A percentile compares a stretch with the other conserved stretches of the same genome.
Evolutionary conservation across 2,113 vertebrate species (phyloP).

Genomic region (Tympanuchus pallidicinctus): DNA sequence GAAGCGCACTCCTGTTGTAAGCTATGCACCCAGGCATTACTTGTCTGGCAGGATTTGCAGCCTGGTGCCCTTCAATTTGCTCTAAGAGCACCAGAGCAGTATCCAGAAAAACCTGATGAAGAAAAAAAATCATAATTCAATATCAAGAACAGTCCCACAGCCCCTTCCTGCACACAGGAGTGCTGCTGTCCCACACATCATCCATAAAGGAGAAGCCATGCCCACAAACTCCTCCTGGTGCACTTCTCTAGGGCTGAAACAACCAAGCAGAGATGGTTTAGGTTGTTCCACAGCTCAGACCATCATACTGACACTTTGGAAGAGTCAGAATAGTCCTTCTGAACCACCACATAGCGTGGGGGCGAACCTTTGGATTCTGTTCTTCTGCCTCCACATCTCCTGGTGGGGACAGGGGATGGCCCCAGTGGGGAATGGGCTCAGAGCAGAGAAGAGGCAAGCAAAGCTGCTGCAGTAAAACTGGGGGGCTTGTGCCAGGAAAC

Average conservation of each 20-base stretch:
- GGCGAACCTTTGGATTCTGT: conserved; percentile 10
- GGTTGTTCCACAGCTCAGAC: neutral
- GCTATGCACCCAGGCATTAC: neutral
- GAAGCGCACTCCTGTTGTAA: neutral
- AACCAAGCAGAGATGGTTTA: neutral
- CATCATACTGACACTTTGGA: neutral
- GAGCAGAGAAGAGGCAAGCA: neutral
- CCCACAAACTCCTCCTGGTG: neutral
- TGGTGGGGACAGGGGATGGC: too few relatives aligned
- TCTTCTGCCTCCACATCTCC: neutral
- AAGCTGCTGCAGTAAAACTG: neutral
- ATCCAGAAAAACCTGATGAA: neutral
- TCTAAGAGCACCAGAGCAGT: neutral
- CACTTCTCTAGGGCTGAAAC: neutral
- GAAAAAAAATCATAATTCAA: neutral
- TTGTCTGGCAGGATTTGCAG: conserved; percentile 32
- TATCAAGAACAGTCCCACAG: neutral
- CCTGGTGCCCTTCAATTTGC: neutral
- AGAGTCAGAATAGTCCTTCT: conserved; percentile 61
- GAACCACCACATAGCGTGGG: conserved; percentile 35
- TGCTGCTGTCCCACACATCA: neutral
- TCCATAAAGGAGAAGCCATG: neutral
- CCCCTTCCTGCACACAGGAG: neutral
- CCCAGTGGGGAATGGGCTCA: neutral
- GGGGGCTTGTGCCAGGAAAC: neutral